Evolutionary conservation across 2,888 invertebrate species (phyloP).

Genomic region (Torymus aiolomorphi): DNA sequence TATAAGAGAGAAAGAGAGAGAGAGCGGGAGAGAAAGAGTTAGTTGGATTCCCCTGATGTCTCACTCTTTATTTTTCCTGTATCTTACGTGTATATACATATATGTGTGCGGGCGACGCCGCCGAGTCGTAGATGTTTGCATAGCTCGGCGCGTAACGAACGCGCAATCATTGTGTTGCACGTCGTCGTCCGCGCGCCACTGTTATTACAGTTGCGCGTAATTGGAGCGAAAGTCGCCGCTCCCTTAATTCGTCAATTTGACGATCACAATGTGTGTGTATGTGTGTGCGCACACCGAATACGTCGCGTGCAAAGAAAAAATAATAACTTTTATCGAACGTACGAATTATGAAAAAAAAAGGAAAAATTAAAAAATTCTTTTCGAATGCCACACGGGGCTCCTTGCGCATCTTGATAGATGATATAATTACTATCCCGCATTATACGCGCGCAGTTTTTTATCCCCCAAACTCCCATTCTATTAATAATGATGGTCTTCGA

Average conservation of each 20-base stretch:
- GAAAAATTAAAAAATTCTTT: background rate
- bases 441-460: slow-evolving; percentile 18
- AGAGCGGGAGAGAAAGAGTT: background rate
- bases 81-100: background rate
- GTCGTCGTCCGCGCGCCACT: background rate
- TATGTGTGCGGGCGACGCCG: background rate
- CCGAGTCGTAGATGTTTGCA: slow-evolving; percentile 8
- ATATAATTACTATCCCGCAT: slow-evolving; percentile 14
- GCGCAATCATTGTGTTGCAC: background rate
- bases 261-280: too few relatives aligned
- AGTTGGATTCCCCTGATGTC: background rate
- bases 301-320: background rate
- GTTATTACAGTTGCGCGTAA: slow-evolving; percentile 6
- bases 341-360: too few relatives aligned
- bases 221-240: slow-evolving; percentile 7
- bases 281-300: background rate
- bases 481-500: slow-evolving; percentile 48
- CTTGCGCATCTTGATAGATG: background rate
- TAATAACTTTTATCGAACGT: background rate
- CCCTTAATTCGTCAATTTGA: slow-evolving; percentile 28
- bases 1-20: background rate
- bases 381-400: background rate
- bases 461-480: slow-evolving; percentile 13
- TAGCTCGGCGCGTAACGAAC: background rate
- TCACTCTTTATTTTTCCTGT: background rate